Conservation (phyloP, 2,888 invertebrate genomes). For the Lasioglossum oenotherae region DNA sequence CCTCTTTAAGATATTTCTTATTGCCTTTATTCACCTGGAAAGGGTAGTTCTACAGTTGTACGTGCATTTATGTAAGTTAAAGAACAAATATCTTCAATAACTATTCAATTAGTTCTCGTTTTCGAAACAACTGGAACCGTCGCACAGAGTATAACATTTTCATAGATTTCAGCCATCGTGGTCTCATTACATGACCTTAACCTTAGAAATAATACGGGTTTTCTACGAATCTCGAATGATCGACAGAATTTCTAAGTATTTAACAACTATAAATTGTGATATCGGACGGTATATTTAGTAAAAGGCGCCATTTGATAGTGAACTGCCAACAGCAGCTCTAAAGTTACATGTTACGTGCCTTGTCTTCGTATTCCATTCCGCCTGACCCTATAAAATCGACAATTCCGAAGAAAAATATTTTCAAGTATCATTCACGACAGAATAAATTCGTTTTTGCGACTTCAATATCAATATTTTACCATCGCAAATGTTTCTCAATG, state of each 20-base stretch:
- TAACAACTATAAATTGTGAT: conserved; percentile 7
- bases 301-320: conserved; percentile 56
- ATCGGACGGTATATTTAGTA: conserved; percentile 31
- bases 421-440: background rate
- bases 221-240: background rate
- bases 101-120: background rate
- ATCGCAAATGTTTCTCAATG: background rate
- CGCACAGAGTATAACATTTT: conserved; percentile 33
- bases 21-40: conserved; percentile 74
- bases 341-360: conserved; percentile 61
- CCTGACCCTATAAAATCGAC: conserved; percentile 8
- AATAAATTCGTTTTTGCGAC: background rate
- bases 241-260: background rate
- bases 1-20: conserved; percentile 77
- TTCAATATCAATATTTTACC: background rate
- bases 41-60: conserved; percentile 79
- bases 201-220: conserved; percentile 70
- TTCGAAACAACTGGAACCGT: conserved; percentile 21
- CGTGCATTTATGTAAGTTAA: conserved; percentile 80
- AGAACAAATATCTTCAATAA: conserved; percentile 5
- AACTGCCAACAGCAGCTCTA: conserved; percentile 40
- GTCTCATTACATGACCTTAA: conserved; percentile 76
- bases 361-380: conserved; percentile 29
- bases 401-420: background rate
- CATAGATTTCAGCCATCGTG: conserved; percentile 77